A percentile compares a stretch with the other conserved stretches of the same genome.
Conservation (phyloP, 2,113 vertebrate species). For the Protomyctophum bolini region DNA sequence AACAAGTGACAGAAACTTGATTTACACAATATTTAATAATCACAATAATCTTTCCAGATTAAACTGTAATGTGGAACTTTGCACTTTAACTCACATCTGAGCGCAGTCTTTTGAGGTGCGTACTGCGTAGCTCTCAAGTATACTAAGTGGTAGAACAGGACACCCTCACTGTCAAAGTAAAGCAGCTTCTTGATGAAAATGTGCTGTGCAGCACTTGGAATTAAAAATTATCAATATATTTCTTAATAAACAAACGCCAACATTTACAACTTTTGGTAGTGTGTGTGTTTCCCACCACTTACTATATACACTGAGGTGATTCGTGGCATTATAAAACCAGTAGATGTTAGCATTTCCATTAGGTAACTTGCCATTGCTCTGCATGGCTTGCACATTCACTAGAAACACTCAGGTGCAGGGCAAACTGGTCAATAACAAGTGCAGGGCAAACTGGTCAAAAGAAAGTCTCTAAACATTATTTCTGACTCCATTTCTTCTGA, state of each 20-base stretch:
- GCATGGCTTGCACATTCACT: neutral
- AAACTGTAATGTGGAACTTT: neutral
- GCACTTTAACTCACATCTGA: neutral
- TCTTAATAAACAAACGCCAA: neutral
- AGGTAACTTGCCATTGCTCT: slow-evolving; percentile 2
- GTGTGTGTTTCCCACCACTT: slow-evolving; percentile 2
- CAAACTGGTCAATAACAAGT: too few relatives aligned
- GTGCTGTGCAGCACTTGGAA: slow-evolving; percentile 1
- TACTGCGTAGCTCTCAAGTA: neutral
- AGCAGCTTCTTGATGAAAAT: neutral
- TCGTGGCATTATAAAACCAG: slow-evolving; percentile 23
- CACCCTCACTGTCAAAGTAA: slow-evolving; percentile 19
- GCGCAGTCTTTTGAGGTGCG: neutral
- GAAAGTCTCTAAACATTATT: too few relatives aligned
- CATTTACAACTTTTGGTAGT: neutral
- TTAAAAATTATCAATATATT: neutral
- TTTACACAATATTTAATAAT: slow-evolving; percentile 35
- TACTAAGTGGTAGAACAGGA: slow-evolving; percentile 19
- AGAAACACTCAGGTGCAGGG: too few relatives aligned
- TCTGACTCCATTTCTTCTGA: too few relatives aligned
- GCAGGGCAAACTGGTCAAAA: too few relatives aligned
- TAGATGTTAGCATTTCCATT: slow-evolving; percentile 20
- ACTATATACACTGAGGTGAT: neutral
- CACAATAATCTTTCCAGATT: slow-evolving; percentile 6
- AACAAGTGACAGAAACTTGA: slow-evolving; percentile 31